Percentiles rank a stretch among this genome's conserved stretches.
phyloP scores from a whole-genome alignment of 2,797 vertebrate genomes.

The Tympanoctomys barrerae region DNA sequence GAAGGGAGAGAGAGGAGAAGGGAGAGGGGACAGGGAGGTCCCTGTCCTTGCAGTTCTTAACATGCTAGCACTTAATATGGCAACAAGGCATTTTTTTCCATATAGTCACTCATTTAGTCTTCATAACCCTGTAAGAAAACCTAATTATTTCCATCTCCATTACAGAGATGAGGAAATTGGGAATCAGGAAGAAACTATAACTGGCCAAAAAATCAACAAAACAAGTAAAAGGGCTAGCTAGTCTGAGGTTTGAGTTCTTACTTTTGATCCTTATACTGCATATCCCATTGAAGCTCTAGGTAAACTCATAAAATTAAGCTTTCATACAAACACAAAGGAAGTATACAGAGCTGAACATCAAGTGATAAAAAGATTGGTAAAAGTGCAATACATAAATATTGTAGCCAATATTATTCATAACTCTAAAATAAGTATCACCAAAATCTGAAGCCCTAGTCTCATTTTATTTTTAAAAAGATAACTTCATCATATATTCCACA shows the following conservation, averaged over 20 bases:
- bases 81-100: background rate
- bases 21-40: background rate
- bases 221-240: background rate
- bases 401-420: background rate
- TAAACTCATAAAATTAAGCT: conserved; percentile 10
- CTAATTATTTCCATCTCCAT: background rate
- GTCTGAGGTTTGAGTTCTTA: background rate
- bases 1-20: background rate
- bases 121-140: background rate
- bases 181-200: background rate
- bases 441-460: conserved; percentile 4
- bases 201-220: background rate
- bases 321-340: background rate
- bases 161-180: background rate
- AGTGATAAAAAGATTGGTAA: background rate
- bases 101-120: background rate
- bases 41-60: too few species aligned
- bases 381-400: background rate
- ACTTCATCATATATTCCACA: background rate
- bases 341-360: background rate
- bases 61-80: too few species aligned
- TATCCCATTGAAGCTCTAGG: background rate
- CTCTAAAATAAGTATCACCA: conserved; percentile 32
- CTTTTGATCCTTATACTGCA: background rate
- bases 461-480: background rate